Evolutionary conservation across 2,113 vertebrate species (phyloP).

Genomic region (Rhynchomys soricoides): DNA sequence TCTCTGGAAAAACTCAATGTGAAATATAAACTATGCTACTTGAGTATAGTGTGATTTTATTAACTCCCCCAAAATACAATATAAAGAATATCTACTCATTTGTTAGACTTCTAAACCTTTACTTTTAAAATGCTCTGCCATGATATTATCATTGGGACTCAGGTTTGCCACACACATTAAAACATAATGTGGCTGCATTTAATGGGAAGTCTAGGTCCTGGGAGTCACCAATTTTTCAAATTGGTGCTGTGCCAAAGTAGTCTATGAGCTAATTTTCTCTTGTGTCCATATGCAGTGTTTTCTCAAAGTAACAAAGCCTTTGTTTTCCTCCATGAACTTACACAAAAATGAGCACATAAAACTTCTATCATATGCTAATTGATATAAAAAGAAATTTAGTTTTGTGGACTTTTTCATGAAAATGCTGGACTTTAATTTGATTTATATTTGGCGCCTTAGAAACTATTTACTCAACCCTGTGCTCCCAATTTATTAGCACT

Average conservation of each 20-base stretch:
- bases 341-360: background rate
- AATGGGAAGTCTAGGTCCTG: background rate
- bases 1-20: background rate
- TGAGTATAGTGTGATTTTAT: background rate
- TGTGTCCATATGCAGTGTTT: background rate
- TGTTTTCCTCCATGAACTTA: background rate
- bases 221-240: conserved; percentile 11
- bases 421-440: conserved; percentile 23
- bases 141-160: background rate
- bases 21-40: conserved; percentile 10
- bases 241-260: background rate
- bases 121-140: background rate
- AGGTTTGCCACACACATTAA: background rate
- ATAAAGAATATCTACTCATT: background rate
- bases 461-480: background rate
- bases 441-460: background rate
- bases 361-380: background rate
- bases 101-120: background rate
- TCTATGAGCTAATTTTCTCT: background rate
- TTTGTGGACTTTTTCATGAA: background rate
- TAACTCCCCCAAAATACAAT: background rate
- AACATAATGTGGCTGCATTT: background rate
- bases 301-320: background rate
- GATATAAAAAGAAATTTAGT: background rate
- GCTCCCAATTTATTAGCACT: background rate